Base-by-base conservation (phyloP, 64 coral and sea anemone genomes). In the Hydrozoanthus tunicans region DNA sequence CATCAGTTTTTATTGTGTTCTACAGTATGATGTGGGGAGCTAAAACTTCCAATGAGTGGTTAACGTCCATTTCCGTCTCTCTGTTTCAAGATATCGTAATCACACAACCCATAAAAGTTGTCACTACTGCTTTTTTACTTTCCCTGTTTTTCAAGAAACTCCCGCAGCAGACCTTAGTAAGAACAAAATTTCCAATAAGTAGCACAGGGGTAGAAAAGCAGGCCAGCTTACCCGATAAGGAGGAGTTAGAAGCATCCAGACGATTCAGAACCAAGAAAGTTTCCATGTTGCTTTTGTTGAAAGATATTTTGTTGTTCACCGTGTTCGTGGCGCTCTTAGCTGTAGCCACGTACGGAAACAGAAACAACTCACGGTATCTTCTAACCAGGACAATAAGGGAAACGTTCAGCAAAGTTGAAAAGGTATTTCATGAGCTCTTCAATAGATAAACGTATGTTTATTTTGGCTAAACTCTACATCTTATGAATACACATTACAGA, bases 21-120 rank as follows among this genome's bases (percentile, higher is more conserved):
- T 90, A 90, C 59, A 90, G 89, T 20, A 67, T 90, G 89, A 90
- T 90, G 89, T 90, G 89, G 89, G 89, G 89, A 10, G 73, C 89
- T 13, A 25, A 90, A 24, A 90, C 89, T 20, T 90, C 89, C 10
- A 90, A 90, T 58, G 89, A 90, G 56, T 90, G 89, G 89, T 52
- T 90, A 62, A 67, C 75, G 5, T 90, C 89, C 6, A 90, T 90
- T 52, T 90, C 89, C 15, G 89, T 90, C 14, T 90, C 89, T 51
- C 17, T 90, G 57, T 90, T 90, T 90, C 89, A 90, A 90, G 89
- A 90, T 17, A 64, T 90, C 24, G 53, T 90, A 17, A n/a, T 90
- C 66, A 79, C 59, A 20, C 89, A 90, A 62, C 89, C 89, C 53
- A 79, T 90, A 79, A 90, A 90, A 66, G 89, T 90, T 5, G 9